Percentiles rank a stretch among this genome's conserved stretches.
Evolutionary conservation across 1,140 invertebrate genomes (phyloP).

Genomic region (Drosophila lacertosa): DNA sequence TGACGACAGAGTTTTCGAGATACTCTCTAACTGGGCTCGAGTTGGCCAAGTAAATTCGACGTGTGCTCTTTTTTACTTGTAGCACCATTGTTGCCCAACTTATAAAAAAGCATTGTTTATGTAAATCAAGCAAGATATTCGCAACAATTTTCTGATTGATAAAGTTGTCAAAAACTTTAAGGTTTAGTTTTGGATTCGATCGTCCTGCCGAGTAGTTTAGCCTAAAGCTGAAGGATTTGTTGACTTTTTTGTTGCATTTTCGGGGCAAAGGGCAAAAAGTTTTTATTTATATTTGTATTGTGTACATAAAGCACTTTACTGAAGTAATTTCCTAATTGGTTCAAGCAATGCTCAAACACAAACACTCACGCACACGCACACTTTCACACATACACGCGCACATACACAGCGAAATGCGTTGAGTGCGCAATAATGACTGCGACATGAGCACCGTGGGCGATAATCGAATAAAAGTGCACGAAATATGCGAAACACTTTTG

Average conservation of each 20-base stretch:
- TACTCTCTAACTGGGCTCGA: background rate
- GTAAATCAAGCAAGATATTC: no score
- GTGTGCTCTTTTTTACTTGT: no score
- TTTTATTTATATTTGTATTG: slow-evolving; percentile 39
- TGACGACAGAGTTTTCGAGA: background rate
- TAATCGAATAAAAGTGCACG: slow-evolving; percentile 52
- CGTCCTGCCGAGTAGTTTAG: slow-evolving; percentile 12
- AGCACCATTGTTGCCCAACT: no score
- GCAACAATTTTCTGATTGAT: background rate
- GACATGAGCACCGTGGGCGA: slow-evolving; percentile 42
- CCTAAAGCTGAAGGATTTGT: slow-evolving; percentile 27
- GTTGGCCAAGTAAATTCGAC: no score
- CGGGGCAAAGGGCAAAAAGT: slow-evolving; percentile 3
- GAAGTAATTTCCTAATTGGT: slow-evolving; percentile 75
- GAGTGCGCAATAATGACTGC: slow-evolving; percentile 41
- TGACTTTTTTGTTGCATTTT: slow-evolving; percentile 11
- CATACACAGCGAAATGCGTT: slow-evolving; percentile 16
- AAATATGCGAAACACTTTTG: slow-evolving; percentile 62
- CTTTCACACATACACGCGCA: background rate
- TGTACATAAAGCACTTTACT: slow-evolving; percentile 49
- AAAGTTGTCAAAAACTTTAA: background rate
- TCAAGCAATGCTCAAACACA: slow-evolving; percentile 46
- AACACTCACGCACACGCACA: slow-evolving; percentile 21
- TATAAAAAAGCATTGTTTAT: no score
- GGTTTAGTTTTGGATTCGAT: slow-evolving; percentile 15